Evolutionary conservation across 2,113 vertebrate species (phyloP), one percentile per base, ranked within the genome.

Genomic region (Dicerorhinus sumatrensis): DNA sequence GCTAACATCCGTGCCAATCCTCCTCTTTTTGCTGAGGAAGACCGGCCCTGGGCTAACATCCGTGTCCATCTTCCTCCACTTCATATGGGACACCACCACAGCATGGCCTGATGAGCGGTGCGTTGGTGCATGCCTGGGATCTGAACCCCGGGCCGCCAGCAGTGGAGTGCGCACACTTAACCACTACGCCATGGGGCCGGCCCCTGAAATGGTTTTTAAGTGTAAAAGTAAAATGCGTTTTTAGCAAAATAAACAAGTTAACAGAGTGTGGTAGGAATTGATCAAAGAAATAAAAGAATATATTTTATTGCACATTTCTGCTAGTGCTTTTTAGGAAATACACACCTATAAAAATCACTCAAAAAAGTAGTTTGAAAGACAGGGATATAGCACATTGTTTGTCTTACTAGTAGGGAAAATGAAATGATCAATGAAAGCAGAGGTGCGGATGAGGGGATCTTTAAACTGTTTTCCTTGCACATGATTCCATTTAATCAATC

Each of bases 401-500:
- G 20, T 96, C 36, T 84, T 94, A 36, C 69, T 91, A 77, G 82
- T 36, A 62, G 87, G 46, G 77, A 29, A 23, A 92, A 89, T 67
- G 48, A 91, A 96, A 96, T 92, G 56, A 96, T 72, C 36, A 92
- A 48, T 86, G 73, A 85, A 95, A 97, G 58, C 56, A 88, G 65
- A 54, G 75, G 18, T 83, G 67, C 46, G 3, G 79, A 76, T 8
- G 65, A 89, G 3, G 70, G 60, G 46, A 85, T 70, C 48, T 80
- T 98, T 58, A 70, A 93, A 76, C 42, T 60, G 0, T 92, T 92
- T 97, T 98, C 88, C 17, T 54, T 67, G 86, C 31, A 2, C 81
- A 21, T 94, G 96, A 82, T 97, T 95, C 94, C 42, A 21, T 84
- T 98, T 98, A 96, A 95, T 95, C 95, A 92, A 17, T 70, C 33